Conservation (phyloP, 2,797 vertebrate genomes). For the Astyanax mexicanus region DNA sequence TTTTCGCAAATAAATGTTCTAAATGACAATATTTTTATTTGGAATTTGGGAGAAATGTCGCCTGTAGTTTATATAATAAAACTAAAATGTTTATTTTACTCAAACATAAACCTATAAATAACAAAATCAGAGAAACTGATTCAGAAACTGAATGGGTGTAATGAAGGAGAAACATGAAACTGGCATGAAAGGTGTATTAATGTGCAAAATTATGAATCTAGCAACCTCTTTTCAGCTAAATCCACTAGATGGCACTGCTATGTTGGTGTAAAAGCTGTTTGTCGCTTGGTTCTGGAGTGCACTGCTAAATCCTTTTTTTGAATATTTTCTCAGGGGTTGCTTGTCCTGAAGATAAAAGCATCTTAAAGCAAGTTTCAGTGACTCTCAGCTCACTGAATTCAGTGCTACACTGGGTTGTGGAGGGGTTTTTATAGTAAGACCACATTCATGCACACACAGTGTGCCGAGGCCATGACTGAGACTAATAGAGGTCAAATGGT, state of each 20-base stretch:
- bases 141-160: too few species aligned
- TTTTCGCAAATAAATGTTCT: too few species aligned
- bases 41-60: too few species aligned
- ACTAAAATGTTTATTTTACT: too few species aligned
- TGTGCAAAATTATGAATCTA: too few species aligned
- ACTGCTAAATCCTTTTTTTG: neutral
- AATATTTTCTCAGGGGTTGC: neutral
- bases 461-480: slow-evolving; percentile 6
- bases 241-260: slow-evolving; percentile 50
- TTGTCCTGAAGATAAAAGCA: neutral
- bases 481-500: slow-evolving; percentile 48
- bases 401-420: neutral
- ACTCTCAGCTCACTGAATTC: neutral
- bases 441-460: neutral
- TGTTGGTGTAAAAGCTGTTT: neutral
- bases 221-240: neutral
- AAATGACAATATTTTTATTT: too few species aligned
- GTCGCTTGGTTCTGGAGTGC: neutral
- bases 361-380: neutral
- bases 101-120: too few species aligned
- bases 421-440: neutral
- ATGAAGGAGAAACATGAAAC: too few species aligned
- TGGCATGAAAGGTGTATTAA: too few species aligned
- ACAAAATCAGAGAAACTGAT: too few species aligned
- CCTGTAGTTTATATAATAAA: too few species aligned